These are phyloP conservation scores for Maniola hyperantus DNA, from an alignment of 2,888 invertebrate species.

Conservation along the genomic window DNA sequence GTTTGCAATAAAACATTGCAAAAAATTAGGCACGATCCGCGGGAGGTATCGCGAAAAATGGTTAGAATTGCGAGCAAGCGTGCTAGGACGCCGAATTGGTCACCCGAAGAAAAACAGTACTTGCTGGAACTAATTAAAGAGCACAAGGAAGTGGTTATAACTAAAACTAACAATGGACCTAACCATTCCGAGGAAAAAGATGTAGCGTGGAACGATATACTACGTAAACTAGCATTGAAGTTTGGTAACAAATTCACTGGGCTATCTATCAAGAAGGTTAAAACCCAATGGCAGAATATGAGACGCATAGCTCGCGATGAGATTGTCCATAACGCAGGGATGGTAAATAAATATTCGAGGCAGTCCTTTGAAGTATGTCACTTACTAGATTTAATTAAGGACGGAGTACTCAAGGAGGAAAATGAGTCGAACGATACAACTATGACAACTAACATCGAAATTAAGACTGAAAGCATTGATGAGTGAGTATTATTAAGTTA, in stretches of 20 bases:
- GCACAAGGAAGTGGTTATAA: conserved; percentile 69
- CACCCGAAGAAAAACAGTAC: conserved; percentile 71
- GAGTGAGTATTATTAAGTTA: conserved; percentile 63
- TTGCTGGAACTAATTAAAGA: conserved; percentile 74
- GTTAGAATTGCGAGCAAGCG: conserved; percentile 68
- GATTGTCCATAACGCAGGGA: conserved; percentile 58
- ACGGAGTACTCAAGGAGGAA: conserved; percentile 55
- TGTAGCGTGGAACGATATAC: conserved; percentile 74
- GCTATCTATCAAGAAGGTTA: conserved; percentile 73
- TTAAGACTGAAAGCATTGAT: conserved; percentile 73
- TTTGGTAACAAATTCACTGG: conserved; percentile 70
- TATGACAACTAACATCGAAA: conserved; percentile 63
- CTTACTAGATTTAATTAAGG: conserved; percentile 65
- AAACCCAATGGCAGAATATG: conserved; percentile 80
- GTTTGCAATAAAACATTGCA: conserved; percentile 80
- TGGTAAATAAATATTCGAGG: conserved; percentile 58
- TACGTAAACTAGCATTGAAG: conserved; percentile 58
- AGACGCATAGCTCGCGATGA: conserved; percentile 76
- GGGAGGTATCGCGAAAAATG: conserved; percentile 58
- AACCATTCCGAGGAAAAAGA: conserved; percentile 74
- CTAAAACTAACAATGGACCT: conserved; percentile 70
- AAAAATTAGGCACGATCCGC: conserved; percentile 69
- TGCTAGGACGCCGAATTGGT: conserved; percentile 76
- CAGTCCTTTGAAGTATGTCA: conserved; percentile 70
- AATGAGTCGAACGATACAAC: conserved; percentile 58